Base-by-base conservation (phyloP, 2,888 invertebrate species). In the Troides oblongomaculatus region DNA sequence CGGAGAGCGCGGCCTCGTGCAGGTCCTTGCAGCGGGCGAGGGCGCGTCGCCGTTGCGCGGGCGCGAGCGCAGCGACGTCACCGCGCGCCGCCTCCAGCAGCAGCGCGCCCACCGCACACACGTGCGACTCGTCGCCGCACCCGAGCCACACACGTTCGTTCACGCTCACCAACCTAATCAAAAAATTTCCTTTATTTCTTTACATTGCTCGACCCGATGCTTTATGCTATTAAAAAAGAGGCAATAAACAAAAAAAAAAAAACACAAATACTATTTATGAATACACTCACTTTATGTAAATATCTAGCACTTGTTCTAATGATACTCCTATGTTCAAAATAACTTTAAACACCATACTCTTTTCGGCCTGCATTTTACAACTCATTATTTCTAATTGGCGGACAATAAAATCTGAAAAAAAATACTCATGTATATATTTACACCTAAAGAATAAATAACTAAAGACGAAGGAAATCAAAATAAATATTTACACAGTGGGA, bases 131-230 rank as follows among this genome's bases (percentile, higher is more conserved):
- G 82, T 97, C 95, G 68, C 97, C 96, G 86, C 96, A 95, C 25
- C 95, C 95, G 71, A 96, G 94, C 98, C 98, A 98, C 77, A 96
- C 95, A 68, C 96, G 95, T 85, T 98, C 97, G 89, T 97, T 96
- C 81, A 95, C 95, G 74, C 96, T 95, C 82, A 95, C 95, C 93
- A 96, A 88, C 82, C 96, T 96, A 74, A 21, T 43, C 8, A 8
- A 39, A 39, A 39, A 10, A 39, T 10, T 10, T 39, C 39, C 36
- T 7, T 39, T 39, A 8, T 10, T 39, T 10, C 39, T 39, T 39
- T 39, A 7, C 6, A 39, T 39, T 10, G 8, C 39, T 39, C 1
- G 1, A 39, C 39, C 7, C 7, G 39, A 8, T 1, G 10, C 39
- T 39, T 30, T 30, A 30, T 30, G 30, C 30, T 39, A 39, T 39